phyloP scores from a whole-genome alignment of 1,140 invertebrate genomes.

The Maconellicoccus hirsutus region DNA sequence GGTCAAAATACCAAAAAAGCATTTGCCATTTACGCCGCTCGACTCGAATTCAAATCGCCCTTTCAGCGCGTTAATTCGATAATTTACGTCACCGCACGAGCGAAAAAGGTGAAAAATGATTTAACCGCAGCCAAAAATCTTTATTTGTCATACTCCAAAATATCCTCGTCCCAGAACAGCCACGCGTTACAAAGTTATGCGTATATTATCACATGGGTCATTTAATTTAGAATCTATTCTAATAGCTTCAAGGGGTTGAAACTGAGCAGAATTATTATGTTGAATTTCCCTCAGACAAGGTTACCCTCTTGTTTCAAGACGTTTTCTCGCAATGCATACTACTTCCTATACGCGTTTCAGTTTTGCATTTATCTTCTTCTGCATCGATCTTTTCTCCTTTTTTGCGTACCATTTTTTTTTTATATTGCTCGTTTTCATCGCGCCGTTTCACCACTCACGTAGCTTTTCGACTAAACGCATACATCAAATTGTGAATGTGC shows the following conservation, averaged over 20 bases:
- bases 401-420: not conserved
- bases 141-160: not conserved
- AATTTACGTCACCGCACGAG: not conserved
- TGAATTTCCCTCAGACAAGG: not conserved
- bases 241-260: slow-evolving; percentile 5
- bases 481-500: not conserved
- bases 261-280: too few species aligned
- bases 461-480: too few species aligned
- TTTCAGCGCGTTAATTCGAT: not conserved
- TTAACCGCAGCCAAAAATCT: not conserved
- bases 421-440: not conserved
- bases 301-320: not conserved
- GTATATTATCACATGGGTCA: not conserved
- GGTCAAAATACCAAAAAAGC: not conserved
- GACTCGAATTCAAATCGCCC: not conserved
- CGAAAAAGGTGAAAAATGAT: not conserved
- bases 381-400: not conserved
- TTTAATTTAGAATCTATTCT: slow-evolving; percentile 5
- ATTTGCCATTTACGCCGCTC: not conserved
- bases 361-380: too few species aligned
- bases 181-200: not conserved
- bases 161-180: too few species aligned
- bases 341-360: not conserved
- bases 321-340: not conserved
- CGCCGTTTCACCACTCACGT: not conserved